Evolutionary conservation across 2,797 vertebrate species (phyloP), one percentile per base, ranked within the genome.

Genomic region (Falco concolor): DNA sequence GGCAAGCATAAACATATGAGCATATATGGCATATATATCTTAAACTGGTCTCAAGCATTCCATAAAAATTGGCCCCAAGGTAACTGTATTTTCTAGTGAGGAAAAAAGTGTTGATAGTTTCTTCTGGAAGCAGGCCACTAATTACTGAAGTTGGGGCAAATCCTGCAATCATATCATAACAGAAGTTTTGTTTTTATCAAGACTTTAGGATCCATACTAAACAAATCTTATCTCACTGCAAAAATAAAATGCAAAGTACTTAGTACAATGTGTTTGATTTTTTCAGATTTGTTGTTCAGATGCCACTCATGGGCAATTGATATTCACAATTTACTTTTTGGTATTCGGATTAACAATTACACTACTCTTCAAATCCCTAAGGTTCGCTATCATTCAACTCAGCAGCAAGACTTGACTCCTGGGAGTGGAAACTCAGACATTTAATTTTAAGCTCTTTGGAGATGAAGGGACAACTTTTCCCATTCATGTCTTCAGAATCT

Each of bases 171-270:
- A 84, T 90, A 91, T 64, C 45, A 16, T n/a, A 82, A 90, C 1
- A 0, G 67, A 88, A 84, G 45, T 80, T 77, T 88, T 82, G 59
- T 16, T 95, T 95, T 60, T 53, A 70, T 84, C 87, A 67, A 19
- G 74, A 63, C 63, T 65, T 73, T 19, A 56, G 63, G 36, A 93
- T 88, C 45, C 67, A 36, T 69, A 70, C 73, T 78, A 85, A 94
- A 86, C n/a, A 95, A 92, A 81, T 81, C 74, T 49, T 84, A 77
- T 49, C 72, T 69, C 63, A 70, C 28, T 74, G 74, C 50, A 77
- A 90, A 86, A 90, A 90, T 78, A 86, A 91, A 93, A 94, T 72
- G 40, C 25, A 74, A 84, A 87, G 69, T 56, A 69, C 50, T 72
- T 64, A 45, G 49, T 91, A 45, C 40, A 32, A 27, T 8, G 57